A percentile compares a stretch with the other conserved stretches of the same genome.
Evolutionary conservation across 2,888 invertebrate species (phyloP).

Genomic region (Hyalella azteca): DNA sequence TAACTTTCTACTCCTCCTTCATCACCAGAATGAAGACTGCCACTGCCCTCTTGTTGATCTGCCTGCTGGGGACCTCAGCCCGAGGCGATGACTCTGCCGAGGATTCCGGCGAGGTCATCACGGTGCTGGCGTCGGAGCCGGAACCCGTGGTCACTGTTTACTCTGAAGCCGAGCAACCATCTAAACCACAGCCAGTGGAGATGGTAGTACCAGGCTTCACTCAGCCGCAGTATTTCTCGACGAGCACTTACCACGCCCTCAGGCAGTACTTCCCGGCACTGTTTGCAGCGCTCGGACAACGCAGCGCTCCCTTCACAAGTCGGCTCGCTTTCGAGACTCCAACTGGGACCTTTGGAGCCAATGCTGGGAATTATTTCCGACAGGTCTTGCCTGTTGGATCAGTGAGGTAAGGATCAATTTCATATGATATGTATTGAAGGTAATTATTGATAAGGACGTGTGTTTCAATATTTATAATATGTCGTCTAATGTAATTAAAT

Average conservation of each 20-base stretch:
- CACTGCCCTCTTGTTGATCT: neutral
- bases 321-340: neutral
- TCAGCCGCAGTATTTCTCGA: slow-evolving; percentile 4
- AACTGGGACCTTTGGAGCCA: neutral
- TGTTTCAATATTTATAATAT: too few species aligned
- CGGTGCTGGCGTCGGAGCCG: neutral
- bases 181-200: neutral
- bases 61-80: neutral
- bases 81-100: neutral
- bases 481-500: too few species aligned
- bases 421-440: too few species aligned
- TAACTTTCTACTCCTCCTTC: too few species aligned
- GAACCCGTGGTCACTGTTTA: neutral
- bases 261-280: neutral
- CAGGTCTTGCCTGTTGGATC: neutral
- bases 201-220: neutral
- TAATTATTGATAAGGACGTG: too few species aligned
- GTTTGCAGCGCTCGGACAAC: neutral
- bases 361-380: too few species aligned
- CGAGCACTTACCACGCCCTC: neutral
- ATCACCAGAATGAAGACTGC: neutral
- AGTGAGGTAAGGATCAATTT: neutral
- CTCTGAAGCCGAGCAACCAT: neutral
- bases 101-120: neutral
- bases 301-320: neutral